Evolutionary conservation across 2,797 vertebrate species (phyloP).

Genomic region (Sebastes flavidus): DNA sequence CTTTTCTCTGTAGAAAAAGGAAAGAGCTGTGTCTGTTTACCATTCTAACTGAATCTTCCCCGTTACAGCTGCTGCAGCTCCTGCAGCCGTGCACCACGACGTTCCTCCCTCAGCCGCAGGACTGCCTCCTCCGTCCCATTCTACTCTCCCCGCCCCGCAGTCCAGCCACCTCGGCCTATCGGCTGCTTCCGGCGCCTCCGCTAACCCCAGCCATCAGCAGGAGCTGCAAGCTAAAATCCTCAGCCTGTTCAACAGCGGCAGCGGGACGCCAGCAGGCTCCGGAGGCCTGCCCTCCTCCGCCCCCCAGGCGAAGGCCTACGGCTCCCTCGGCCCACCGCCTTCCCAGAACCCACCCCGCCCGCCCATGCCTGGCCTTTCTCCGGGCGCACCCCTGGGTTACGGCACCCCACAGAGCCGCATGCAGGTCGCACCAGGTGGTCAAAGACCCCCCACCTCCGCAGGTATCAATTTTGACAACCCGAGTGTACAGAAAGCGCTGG

Average conservation of each 20-base stretch:
- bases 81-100: conserved; percentile 54
- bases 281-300: accelerated
- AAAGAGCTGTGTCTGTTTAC: not conserved
- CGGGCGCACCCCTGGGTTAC: conserved; percentile 71
- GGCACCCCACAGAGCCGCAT: conserved; percentile 78
- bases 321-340: conserved; percentile 51
- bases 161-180: conserved; percentile 59
- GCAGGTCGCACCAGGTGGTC: conserved; percentile 72
- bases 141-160: conserved; percentile 41
- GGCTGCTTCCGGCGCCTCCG: conserved; percentile 60
- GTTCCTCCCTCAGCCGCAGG: conserved; percentile 39
- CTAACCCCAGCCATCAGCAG: conserved; percentile 85
- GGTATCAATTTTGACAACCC: conserved; percentile 98
- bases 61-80: conserved; percentile 40
- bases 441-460: conserved; percentile 80
- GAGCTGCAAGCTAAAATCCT: conserved; percentile 99
- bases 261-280: conserved; percentile 2
- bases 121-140: conserved; percentile 47
- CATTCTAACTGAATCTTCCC: not conserved
- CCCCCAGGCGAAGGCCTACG: conserved; percentile 65
- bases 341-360: conserved; percentile 74
- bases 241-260: conserved; percentile 94
- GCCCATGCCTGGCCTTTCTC: conserved; percentile 47
- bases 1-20: not conserved
- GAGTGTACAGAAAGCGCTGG: conserved; percentile 97